Evolutionary conservation across 2,113 vertebrate species (phyloP), one percentile per base, ranked within the genome.

Genomic region (Tachuris rubrigastra): DNA sequence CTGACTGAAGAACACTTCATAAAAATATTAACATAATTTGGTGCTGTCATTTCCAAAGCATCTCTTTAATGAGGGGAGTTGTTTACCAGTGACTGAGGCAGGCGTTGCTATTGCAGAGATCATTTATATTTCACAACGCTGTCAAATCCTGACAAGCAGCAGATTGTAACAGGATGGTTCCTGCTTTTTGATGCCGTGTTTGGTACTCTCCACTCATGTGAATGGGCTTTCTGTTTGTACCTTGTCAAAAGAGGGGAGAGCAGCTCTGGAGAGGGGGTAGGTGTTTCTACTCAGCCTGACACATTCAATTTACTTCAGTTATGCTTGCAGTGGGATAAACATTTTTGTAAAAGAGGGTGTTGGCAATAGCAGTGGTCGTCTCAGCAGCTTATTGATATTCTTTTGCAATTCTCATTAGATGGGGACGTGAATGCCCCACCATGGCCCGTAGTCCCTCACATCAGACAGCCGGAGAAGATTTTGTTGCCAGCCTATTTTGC

Each of bases 51-150:
- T 96, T 93, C 73, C 53, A 91, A 97, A 97, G 84, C 53, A 60
- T 96, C 88, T 86, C 75, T 95, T 92, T 93, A 95, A 96, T 87
- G 88, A 90, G 80, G 73, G 92, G 85, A 94, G 84, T 27, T 96
- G 96, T 97, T 97, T 97, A 96, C 88, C 15, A 14, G 96, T 67
- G 87, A 63, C 83, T 73, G 84, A 87, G 68, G 94, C 91, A 95
- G 91, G 84, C 95, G 7, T 88, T 92, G 96, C 92, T 92, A 80
- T 94, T 77, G 35, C 89, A 82, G 92, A 63, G 90, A 97, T 96
- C 96, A 95, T 97, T 96, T 96, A 87, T 95, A 94, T 97, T 97
- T 97, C 97, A 96, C 96, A 95, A 81, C 46, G 44, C 88, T 97
- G 96, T 96, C 96, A 97, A 93, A 95, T 39, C 80, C 90, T 96